Evolutionary conservation across 2,113 vertebrate species (phyloP).

Genomic region (Gambusia holbrooki): DNA sequence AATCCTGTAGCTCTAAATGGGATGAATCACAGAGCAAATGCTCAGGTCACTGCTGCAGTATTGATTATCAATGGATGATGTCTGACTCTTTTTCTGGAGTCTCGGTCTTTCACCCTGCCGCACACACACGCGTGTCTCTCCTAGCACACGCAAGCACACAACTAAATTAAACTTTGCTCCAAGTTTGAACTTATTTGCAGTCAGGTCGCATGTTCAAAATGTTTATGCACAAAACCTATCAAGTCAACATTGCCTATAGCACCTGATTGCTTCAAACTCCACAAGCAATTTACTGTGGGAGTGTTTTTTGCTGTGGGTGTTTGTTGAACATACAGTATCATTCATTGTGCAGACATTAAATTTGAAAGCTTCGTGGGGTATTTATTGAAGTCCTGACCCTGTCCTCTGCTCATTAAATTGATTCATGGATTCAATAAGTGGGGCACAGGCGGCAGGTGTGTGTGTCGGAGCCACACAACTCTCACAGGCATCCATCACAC

Average conservation of each 20-base stretch:
- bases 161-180: conserved; percentile 18
- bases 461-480: conserved; percentile 46
- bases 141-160: not conserved
- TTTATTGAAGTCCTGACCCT: conserved; percentile 80
- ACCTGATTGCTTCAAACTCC: conserved; percentile 10
- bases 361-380: conserved; percentile 68
- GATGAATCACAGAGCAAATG: conserved; percentile 71
- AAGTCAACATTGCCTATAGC: conserved; percentile 3
- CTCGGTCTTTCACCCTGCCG: conserved; percentile 34
- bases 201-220: conserved; percentile 4
- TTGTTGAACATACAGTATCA: conserved; percentile 59
- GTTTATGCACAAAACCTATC: conserved; percentile 23
- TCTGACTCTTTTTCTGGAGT: conserved; percentile 71
- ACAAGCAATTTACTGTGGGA: conserved; percentile 36
- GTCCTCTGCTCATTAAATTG: conserved; percentile 78
- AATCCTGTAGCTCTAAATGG: conserved; percentile 67
- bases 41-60: conserved; percentile 76
- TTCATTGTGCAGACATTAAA: conserved; percentile 59
- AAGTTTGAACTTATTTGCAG: conserved; percentile 31
- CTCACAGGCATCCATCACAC: conserved; percentile 75
- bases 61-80: conserved; percentile 78
- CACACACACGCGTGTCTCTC: too few species aligned
- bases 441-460: conserved; percentile 72
- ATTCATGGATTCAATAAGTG: conserved; percentile 82
- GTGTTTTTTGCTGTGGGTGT: conserved; percentile 32